Conservation (phyloP, 2,888 invertebrate species). For the Chouioia cunea region DNA sequence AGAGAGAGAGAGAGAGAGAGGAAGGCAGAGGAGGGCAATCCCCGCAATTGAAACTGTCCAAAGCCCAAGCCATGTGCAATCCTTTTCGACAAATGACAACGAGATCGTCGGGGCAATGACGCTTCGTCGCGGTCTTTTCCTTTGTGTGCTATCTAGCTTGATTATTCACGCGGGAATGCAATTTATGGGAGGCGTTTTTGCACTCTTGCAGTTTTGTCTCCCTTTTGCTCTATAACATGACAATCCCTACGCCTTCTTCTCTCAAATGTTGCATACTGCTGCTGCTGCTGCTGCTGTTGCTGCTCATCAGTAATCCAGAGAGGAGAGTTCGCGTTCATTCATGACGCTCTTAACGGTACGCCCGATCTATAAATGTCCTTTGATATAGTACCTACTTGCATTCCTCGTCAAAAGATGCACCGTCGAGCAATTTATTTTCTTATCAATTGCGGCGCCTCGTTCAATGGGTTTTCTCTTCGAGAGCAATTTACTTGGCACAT, state of each 20-base stretch:
- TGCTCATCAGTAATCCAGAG: no score
- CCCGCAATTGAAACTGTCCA: not conserved
- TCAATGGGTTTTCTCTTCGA: not conserved
- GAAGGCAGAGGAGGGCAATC: conserved; percentile 1
- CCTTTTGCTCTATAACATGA: conserved; percentile 3
- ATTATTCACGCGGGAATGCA: conserved; percentile 45
- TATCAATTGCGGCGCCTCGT: conserved; percentile 27
- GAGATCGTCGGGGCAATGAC: conserved; percentile 50
- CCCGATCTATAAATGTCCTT: conserved; percentile 35
- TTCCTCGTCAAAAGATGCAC: not conserved
- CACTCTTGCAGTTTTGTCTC: not conserved
- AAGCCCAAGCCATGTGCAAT: conserved; percentile 17
- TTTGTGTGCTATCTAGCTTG: conserved; percentile 46
- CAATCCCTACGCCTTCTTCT: not conserved
- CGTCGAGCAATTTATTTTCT: not conserved
- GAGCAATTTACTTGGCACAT: no score
- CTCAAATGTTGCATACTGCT: no score
- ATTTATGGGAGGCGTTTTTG: conserved; percentile 42
- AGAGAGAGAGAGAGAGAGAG: not conserved
- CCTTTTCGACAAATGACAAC: conserved; percentile 59
- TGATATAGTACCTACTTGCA: not conserved
- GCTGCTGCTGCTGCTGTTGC: no score
- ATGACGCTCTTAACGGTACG: conserved; percentile 38
- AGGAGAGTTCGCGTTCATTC: conserved; percentile 12
- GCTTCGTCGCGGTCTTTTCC: conserved; percentile 36